Evolutionary conservation across 2,113 vertebrate species (phyloP), one percentile per base, ranked within the genome.

Genomic region (Mesoclemmys tuberculata): DNA sequence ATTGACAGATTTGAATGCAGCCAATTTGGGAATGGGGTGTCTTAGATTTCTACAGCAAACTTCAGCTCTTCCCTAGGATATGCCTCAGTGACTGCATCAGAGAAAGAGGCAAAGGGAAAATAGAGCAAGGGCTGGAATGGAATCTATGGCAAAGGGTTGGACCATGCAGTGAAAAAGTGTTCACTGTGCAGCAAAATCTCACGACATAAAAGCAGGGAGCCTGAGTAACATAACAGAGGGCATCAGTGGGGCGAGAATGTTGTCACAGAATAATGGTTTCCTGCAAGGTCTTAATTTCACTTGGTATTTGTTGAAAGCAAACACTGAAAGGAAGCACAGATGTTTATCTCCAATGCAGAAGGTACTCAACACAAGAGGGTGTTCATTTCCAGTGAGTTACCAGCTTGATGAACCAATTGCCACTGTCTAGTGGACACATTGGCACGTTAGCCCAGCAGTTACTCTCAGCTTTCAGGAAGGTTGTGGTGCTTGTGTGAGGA

Each of bases 101-200:
- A 52, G 51, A 52, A 52, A 52, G 51, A 52, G 46, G 41, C 24
- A 51, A n/a, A 56, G 5, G 48, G 35, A 27, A 71, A 8, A n/a
- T n/a, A 82, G 61, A 8, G 12, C 77, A 93, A 79, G 61, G 16
- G n/a, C 44, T 84, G 29, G 41, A 14, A 56, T 89, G 54, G 58
- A 87, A 58, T 78, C 51, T n/a, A 5, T 68, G 74, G 49, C 38
- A 91, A 31, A 51, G 41, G 31, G 85, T 77, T 77, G 29, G 7
- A 22, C 8, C 90, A 26, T 88, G 41, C 55, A 92, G 41, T 26
- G 80, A 44, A 55, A 48, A 68, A 80, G 26, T 75, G 6, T 54
- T 90, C 74, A 44, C 10, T 46, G 46, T 89, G 82, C 71, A 92
- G 71, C 21, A 93, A 92, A 93, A 35, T 49, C 61, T 84, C 78